Evolutionary conservation across 2,888 invertebrate species (phyloP).

Genomic region (Amaurobius ferox): DNA sequence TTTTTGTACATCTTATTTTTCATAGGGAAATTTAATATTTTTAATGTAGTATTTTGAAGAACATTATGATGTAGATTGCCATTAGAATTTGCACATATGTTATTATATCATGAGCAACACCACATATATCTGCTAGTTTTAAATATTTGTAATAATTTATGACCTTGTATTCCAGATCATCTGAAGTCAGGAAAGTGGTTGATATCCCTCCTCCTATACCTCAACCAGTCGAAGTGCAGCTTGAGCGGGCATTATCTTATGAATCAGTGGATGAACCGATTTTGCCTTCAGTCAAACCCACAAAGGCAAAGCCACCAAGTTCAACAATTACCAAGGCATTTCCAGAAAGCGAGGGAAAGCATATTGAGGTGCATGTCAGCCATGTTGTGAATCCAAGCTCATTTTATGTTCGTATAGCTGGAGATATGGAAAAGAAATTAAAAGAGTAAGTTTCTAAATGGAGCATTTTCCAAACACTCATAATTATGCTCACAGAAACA

Average conservation of each 20-base stretch:
- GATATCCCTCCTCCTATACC: background rate
- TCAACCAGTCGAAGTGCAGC: background rate
- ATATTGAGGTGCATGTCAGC: constrained; percentile 73
- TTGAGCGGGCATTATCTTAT: background rate
- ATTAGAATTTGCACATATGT: too few species aligned
- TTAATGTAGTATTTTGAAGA: too few species aligned
- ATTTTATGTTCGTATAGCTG: constrained; percentile 81
- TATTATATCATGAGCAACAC: too few species aligned
- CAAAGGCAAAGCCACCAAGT: background rate
- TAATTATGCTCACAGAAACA: too few species aligned
- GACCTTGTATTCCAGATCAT: constrained; percentile 13
- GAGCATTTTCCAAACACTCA: too few species aligned
- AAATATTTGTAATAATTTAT: background rate
- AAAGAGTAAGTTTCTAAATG: constrained; percentile 39
- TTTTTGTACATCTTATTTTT: too few species aligned
- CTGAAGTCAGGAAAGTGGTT: background rate
- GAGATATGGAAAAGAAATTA: constrained; percentile 35
- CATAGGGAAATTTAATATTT: too few species aligned
- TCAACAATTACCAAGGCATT: background rate
- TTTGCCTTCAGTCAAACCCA: background rate
- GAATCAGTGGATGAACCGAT: background rate
- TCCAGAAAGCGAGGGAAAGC: background rate
- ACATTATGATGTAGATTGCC: too few species aligned
- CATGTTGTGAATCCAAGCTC: constrained; percentile 75
- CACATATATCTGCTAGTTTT: too few species aligned